These are phyloP conservation scores for Salvator merianae DNA, from an alignment of 2,113 vertebrate species.

Conservation along the genomic window DNA sequence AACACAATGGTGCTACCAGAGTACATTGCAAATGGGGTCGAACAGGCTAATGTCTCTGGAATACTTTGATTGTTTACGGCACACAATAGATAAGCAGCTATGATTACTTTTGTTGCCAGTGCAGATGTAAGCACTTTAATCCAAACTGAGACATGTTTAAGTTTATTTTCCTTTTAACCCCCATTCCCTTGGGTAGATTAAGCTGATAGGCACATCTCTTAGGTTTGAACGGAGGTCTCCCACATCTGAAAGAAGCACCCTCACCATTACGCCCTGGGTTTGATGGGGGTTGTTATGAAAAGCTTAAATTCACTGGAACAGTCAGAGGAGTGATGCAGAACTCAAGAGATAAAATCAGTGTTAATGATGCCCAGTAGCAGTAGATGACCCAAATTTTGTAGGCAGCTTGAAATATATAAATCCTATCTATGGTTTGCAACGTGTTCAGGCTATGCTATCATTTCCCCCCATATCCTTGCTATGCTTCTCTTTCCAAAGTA, in stretches of 20 bases:
- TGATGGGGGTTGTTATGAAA: conserved; percentile 48
- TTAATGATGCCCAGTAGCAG: conserved; percentile 40
- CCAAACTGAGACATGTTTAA: neutral
- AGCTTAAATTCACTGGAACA: conserved; percentile 24
- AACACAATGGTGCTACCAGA: too few relatives aligned
- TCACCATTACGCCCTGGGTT: neutral
- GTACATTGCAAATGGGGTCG: too few relatives aligned
- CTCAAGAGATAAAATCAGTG: conserved; percentile 43
- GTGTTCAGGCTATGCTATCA: neutral
- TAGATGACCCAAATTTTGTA: conserved; percentile 58
- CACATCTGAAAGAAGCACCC: neutral
- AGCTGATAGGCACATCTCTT: neutral
- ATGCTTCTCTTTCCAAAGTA: neutral
- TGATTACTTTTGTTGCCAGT: too few relatives aligned
- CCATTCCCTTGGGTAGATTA: neutral
- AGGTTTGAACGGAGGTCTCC: neutral
- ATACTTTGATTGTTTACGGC: neutral
- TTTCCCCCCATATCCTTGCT: too few relatives aligned
- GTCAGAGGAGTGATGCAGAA: conserved; percentile 44
- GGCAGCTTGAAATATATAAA: conserved; percentile 44
- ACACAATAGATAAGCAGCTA: too few relatives aligned
- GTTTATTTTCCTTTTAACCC: neutral
- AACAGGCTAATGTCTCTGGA: neutral
- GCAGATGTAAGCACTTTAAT: neutral
- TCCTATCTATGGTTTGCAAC: neutral